Base-by-base conservation (phyloP, 2,113 vertebrate species). In the Etia nguti region DNA sequence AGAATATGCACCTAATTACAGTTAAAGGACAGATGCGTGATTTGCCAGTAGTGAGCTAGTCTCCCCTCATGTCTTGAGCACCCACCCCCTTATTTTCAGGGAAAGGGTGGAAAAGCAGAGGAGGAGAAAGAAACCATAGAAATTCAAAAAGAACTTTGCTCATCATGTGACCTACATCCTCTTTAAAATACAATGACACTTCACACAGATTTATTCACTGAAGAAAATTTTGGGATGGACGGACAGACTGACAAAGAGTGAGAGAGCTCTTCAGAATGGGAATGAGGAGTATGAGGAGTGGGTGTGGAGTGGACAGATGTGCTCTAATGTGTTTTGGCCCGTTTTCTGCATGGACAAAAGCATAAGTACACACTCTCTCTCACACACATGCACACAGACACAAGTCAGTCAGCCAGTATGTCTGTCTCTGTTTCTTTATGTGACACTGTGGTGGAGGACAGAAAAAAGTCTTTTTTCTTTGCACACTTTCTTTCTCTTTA, bases 311-410 rank as follows among this genome's bases (percentile, higher is more conserved):
- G 92, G 92, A 95, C 94, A 95, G 93, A 95, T 94, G 93, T 93
- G 94, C 92, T 83, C 93, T 95, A 95, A 95, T 95, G 94, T 93
- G 92, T 95, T 94, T 92, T 95, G 94, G 94, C 94, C 90, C 38
- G 20, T 89, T 92, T 86, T 89, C 90, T 83, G 81, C 87, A 90
- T 92, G 88, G 94, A 94, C 91, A 90, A 85, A 93, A 94, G 81
- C 70, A 91, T 15, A 43, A 77, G 62, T 79, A 26, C n/a, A 31
- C 52, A 81, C 52, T 38, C 73, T 41, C 24, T 46, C 52, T 31
- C 75, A 26, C 16, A 31, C 52, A 82, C 52, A 26, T 43, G 22
- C 29, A n/a, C 80, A 62, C 54, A 50, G 55, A 84, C 52, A 79
- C 46, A 75, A 29, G 50, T 68, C 83, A 81, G 55, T 22, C 55